Base-by-base conservation (phyloP, 2,797 vertebrate genomes). In the Hippoglossus hippoglossus region DNA sequence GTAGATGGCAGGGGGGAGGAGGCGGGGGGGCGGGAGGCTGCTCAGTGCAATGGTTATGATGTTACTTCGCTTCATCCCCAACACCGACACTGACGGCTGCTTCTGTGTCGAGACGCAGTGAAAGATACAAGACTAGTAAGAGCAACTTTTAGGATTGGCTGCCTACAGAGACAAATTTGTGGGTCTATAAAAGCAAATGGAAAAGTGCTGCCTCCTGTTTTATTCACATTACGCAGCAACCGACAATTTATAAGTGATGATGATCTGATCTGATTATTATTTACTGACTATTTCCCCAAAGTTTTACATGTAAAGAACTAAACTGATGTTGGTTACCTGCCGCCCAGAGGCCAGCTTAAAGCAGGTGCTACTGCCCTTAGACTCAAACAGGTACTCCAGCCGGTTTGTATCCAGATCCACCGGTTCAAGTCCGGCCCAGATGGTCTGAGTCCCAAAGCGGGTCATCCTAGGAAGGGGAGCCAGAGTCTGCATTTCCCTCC, bases 1-100 rank as follows among this genome's bases (percentile, higher is more conserved):
- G 79, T 90, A 87, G 68, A 95, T 93, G 22, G 94, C 92, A 0
- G 91, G 89, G 0, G 94, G 91, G 61, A 95, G 93, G 62, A 95
- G 91, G 70, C 86, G 93, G 1, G 92, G 85, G 5, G 94, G 92
- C 0, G 94, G 94, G 26, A 95, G 87, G 24, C 92, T 81, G 84
- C 93, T 94, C 73, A 95, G 79, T 10, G 93, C 86, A n/a, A 95
- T 95, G 83, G 91, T 94, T 34, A 95, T 85, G 80, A 94, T 95
- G 87, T 95, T 95, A 52, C 94, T 95, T 10, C 94, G 84, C 77
- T 94, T 95, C 81, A 95, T 76, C 25, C 76, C 85, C 87, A 95
- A 49, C 22, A 95, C 93, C 0, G 91, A 93, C 16, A 95, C 65
- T 6, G 68, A 71, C 0, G 56, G 64, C 82, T 88, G 93, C 79